These are phyloP conservation scores for Bellardia pandia DNA, from an alignment of 2,888 invertebrate genomes.

Conservation along the genomic window DNA sequence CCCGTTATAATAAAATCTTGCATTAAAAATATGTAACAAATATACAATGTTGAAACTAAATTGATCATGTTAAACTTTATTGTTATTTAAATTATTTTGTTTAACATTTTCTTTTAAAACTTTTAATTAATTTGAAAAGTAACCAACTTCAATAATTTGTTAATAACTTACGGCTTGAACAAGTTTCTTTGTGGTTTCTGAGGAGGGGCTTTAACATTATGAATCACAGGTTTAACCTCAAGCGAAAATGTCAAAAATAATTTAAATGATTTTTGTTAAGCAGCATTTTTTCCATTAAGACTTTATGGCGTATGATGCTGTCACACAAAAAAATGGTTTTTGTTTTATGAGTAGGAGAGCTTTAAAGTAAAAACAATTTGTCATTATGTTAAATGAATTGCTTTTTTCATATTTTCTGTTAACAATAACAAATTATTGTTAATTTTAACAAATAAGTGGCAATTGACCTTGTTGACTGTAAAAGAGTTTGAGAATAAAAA, in stretches of 20 bases:
- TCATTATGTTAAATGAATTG: constrained; percentile 40
- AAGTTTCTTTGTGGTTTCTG: constrained; percentile 4
- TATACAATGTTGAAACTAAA: not conserved
- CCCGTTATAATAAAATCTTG: no score
- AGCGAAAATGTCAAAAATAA: constrained; percentile 55
- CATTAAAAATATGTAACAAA: not conserved
- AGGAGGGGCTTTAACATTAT: constrained; percentile 35
- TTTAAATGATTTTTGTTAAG: not conserved
- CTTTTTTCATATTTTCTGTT: not conserved
- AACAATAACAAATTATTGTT: constrained; percentile 51
- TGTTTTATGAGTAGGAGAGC: constrained; percentile 31
- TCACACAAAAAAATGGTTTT: not conserved
- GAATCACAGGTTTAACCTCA: constrained; percentile 55
- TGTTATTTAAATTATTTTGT: constrained; percentile 10
- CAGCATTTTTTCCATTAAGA: not conserved
- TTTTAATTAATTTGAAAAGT: not conserved
- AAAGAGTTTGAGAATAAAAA: not conserved
- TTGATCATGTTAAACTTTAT: not conserved
- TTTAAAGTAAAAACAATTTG: constrained; percentile 42
- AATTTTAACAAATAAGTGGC: constrained; percentile 60
- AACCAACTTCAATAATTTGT: not conserved
- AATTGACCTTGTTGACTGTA: constrained; percentile 55
- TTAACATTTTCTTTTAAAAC: not conserved
- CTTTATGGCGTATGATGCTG: not conserved
- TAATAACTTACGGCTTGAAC: constrained; percentile 1